Evolutionary conservation across 2,797 vertebrate species (phyloP), one percentile per base, ranked within the genome.

Genomic region (Morelia viridis): DNA sequence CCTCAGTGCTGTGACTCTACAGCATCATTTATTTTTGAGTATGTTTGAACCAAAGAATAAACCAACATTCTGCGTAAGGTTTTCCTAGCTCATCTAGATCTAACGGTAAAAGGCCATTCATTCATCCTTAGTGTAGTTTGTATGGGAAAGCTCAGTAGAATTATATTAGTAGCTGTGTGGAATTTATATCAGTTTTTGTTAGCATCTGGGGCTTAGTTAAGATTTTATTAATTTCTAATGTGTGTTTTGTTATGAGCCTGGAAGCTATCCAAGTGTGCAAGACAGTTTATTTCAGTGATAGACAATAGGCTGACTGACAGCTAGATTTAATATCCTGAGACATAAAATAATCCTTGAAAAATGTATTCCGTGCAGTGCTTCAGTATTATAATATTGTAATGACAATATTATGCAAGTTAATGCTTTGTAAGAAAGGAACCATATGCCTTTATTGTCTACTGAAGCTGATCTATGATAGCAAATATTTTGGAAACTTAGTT

Each of bases 321-420:
- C 46, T 60, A 76, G 76, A n/a, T 93, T 92, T 87, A 94, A 80
- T 87, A 95, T 85, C 61, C 41, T 31, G 50, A 91, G 83, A 94
- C 24, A 92, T 90, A 85, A 50, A 93, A 31, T 84, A 87, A 62
- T 80, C 31, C 41, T 90, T 87, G 93, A 85, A 76, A 94, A 95
- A 91, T 0, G 0, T 17, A 87, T 61, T 94, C 68, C 11, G 76
- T 64, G 68, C 57, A 92, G 80, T 68, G n/a, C 88, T 71, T 89
- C 12, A 2, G 1, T 68, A 60, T 26, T 88, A 84, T 84, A 61
- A 68, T 46, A 46, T 80, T 80, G 41, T 80, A 80, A 80, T 60
- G 87, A 88, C 41, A 86, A 64, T 90, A 12, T 92, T 92, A 11
- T 0, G 0, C 56, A 80, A 28, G 9, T 84, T 80, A 91, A 90